Evolutionary conservation across 2,797 vertebrate species (phyloP).

Genomic region (Hydrocynus forskahlii): DNA sequence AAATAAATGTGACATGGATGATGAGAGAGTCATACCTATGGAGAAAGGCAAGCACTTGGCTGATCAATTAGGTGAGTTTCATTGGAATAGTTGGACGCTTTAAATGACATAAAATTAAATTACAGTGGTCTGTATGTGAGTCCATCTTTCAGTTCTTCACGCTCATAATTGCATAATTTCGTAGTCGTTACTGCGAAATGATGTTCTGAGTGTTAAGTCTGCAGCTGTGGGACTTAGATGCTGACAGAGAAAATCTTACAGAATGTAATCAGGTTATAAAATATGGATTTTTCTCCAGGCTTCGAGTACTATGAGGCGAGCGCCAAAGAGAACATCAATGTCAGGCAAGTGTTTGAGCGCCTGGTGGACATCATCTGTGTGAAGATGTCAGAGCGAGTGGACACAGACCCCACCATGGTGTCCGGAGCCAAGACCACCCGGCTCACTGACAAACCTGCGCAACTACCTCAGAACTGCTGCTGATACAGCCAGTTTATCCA

Average conservation of each 20-base stretch:
- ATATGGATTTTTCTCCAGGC: slow-evolving; percentile 71
- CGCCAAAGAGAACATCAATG: slow-evolving; percentile 96
- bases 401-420: slow-evolving; percentile 82
- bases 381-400: slow-evolving; percentile 94
- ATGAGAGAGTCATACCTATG: slow-evolving; percentile 86
- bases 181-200: neutral
- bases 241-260: no score
- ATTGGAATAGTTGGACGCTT: neutral
- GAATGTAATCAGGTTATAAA: neutral
- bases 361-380: slow-evolving; percentile 96
- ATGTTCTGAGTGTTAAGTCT: neutral
- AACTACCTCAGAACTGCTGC: slow-evolving; percentile 93
- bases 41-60: slow-evolving; percentile 94
- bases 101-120: neutral
- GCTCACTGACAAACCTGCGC: slow-evolving; percentile 87
- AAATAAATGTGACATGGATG: slow-evolving; percentile 97
- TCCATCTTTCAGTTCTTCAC: neutral
- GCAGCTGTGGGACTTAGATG: neutral
- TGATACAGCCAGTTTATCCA: slow-evolving; percentile 69
- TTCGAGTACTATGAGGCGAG: slow-evolving; percentile 97
- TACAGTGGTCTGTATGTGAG: neutral
- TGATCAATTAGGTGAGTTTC: slow-evolving; percentile 87
- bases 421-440: slow-evolving; percentile 82
- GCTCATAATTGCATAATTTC: neutral
- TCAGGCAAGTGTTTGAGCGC: slow-evolving; percentile 94